Conservation (phyloP, 2,797 vertebrate species). For the Artibeus jamaicensis region DNA sequence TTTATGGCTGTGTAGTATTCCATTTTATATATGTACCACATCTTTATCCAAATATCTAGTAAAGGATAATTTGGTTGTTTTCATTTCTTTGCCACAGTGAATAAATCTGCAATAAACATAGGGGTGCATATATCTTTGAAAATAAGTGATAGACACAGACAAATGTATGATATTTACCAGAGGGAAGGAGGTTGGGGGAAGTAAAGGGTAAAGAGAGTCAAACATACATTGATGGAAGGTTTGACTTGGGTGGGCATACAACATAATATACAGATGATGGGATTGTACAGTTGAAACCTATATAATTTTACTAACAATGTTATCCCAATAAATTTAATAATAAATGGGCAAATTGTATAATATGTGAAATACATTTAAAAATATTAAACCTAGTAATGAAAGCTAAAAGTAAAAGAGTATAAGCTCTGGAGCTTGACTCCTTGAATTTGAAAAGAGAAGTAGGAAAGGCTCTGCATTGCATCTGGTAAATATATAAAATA, state of each 20-base stretch:
- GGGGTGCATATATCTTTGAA: neutral
- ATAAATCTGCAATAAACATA: neutral
- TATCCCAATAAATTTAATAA: neutral
- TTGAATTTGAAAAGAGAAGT: neutral
- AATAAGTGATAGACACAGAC: neutral
- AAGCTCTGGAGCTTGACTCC: neutral
- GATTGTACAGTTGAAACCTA: neutral
- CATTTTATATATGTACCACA: neutral
- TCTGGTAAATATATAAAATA: neutral
- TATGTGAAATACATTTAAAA: neutral
- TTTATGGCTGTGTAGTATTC: neutral
- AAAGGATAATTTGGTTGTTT: neutral
- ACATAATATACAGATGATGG: neutral
- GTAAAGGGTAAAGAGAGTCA: neutral
- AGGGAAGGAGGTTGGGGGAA: neutral
- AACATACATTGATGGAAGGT: neutral
- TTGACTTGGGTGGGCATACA: neutral
- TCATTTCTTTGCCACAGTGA: neutral
- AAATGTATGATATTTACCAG: neutral
- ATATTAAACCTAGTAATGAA: neutral
- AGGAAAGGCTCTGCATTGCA: neutral
- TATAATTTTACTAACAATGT: neutral
- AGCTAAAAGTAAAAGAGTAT: neutral
- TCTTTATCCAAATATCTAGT: neutral
- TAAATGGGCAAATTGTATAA: neutral